Conservation (phyloP, 2,113 vertebrate species). For the Bubalus kerabau region DNA sequence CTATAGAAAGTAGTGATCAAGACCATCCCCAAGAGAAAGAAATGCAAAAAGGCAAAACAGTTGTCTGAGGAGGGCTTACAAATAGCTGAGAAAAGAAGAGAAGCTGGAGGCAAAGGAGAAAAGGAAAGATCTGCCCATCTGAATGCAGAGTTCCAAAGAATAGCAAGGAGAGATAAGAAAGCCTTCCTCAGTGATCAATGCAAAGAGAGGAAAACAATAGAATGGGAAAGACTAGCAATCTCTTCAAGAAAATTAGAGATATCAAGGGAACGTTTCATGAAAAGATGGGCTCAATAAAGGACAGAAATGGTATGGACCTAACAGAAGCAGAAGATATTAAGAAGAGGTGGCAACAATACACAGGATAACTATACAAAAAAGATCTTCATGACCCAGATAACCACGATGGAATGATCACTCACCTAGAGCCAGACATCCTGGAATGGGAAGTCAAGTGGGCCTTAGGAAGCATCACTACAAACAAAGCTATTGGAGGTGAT, state of each 20-base stretch:
- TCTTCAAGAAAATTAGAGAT: background rate
- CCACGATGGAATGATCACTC: background rate
- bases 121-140: background rate
- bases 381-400: background rate
- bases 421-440: background rate
- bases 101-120: background rate
- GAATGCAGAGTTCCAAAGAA: background rate
- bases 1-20: background rate
- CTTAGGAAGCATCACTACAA: background rate
- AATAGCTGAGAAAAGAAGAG: background rate
- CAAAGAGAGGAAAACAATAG: background rate
- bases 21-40: background rate
- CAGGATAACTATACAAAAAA: background rate
- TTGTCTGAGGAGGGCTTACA: background rate
- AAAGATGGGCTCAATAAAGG: background rate
- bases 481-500: background rate
- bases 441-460: background rate
- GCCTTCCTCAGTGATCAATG: background rate
- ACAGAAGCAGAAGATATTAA: background rate
- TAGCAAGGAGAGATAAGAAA: background rate
- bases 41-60: background rate
- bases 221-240: background rate
- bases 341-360: background rate
- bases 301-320: background rate
- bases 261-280: background rate